Conservation (phyloP, 2,113 vertebrate genomes). For the Excalfactoria chinensis region DNA sequence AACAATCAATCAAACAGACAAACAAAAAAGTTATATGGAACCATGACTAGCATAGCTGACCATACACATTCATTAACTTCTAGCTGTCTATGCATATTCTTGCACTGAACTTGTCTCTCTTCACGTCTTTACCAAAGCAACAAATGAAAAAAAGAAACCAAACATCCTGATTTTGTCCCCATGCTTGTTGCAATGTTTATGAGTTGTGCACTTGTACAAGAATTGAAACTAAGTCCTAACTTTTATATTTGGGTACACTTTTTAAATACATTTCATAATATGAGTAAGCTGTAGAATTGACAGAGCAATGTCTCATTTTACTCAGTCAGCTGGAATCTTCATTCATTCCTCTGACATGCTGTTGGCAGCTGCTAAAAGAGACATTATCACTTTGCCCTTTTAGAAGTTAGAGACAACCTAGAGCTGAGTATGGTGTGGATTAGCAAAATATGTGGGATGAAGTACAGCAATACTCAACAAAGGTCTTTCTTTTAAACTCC, state of each 20-base stretch:
- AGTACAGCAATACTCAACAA: constrained; percentile 1
- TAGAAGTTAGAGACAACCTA: constrained; percentile 7
- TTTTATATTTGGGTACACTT: not conserved
- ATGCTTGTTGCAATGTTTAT: not conserved
- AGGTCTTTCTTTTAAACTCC: constrained; percentile 27
- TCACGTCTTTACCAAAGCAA: not conserved
- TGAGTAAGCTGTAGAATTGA: not conserved
- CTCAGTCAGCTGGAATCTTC: constrained; percentile 6
- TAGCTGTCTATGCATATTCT: not conserved
- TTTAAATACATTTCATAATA: not conserved
- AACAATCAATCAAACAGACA: not conserved
- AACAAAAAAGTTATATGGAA: not conserved
- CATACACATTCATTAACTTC: not conserved
- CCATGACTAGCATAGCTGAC: not conserved
- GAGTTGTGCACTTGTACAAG: not conserved
- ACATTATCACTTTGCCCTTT: constrained; percentile 35
- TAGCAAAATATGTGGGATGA: constrained; percentile 42
- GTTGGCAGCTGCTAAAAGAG: constrained; percentile 48
- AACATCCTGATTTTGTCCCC: not conserved
- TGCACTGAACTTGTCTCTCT: not conserved
- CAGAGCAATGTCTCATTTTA: not conserved
- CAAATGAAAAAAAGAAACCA: rapidly evolving
- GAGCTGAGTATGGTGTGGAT: not conserved
- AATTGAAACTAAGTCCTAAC: not conserved
- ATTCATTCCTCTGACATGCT: not conserved